Conservation (phyloP, 2,113 vertebrate genomes). For the Protobothrops flavoviridis region DNA sequence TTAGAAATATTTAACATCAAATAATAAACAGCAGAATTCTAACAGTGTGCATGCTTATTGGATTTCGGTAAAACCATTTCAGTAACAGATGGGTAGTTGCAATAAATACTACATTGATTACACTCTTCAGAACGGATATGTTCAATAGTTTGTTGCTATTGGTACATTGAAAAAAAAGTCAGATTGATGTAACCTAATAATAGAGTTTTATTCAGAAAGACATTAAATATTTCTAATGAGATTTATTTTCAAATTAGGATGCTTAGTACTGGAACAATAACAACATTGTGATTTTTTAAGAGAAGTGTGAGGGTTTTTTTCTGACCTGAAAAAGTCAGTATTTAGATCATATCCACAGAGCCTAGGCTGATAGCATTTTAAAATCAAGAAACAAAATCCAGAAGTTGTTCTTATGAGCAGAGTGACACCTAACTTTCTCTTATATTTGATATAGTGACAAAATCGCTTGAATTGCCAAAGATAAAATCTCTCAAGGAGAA, state of each 20-base stretch:
- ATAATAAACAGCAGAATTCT: neutral
- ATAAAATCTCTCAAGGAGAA: neutral
- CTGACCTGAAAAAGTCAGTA: neutral
- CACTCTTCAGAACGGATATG: neutral
- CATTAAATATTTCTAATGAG: neutral
- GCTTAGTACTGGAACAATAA: neutral
- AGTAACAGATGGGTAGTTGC: neutral
- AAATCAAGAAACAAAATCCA: neutral
- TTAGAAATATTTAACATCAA: neutral
- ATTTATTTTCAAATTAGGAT: neutral
- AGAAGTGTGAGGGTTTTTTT: neutral
- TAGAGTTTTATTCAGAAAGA: neutral
- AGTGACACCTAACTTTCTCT: neutral
- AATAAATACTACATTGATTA: neutral
- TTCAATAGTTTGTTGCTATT: neutral
- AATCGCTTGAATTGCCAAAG: neutral
- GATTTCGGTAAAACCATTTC: neutral
- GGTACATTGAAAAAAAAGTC: neutral
- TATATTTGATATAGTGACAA: neutral
- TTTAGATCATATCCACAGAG: neutral
- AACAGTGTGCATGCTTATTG: neutral
- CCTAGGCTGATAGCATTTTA: neutral
- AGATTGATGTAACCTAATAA: neutral
- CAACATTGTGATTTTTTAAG: neutral
- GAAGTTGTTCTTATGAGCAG: neutral